Evolutionary conservation across 2,797 vertebrate genomes (phyloP).

Genomic region (Chlorospingus flavigularis): DNA sequence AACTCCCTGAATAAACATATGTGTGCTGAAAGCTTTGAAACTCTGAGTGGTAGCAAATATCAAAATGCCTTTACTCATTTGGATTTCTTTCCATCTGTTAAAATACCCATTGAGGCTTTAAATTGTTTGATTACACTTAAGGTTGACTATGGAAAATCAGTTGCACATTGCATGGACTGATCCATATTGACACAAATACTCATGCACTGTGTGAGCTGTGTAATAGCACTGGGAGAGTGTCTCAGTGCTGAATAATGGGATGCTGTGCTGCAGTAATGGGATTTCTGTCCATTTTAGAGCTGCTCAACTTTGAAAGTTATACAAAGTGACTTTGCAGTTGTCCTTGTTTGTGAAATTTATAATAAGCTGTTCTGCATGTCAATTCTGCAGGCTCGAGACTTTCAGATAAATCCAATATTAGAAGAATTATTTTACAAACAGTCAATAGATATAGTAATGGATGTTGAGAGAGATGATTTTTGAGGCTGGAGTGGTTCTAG

Average conservation of each 20-base stretch:
- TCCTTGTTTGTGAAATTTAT: background rate
- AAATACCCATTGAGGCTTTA: background rate
- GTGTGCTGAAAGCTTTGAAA: background rate
- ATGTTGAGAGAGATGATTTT: background rate
- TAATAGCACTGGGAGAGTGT: background rate
- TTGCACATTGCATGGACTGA: background rate
- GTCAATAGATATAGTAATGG: background rate
- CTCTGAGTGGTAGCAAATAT: background rate
- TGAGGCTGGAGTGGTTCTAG: background rate
- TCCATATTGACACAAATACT: background rate
- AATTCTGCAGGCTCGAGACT: background rate
- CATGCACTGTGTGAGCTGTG: fast-evolving
- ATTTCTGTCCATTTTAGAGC: background rate
- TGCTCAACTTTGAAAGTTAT: background rate
- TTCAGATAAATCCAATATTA: background rate
- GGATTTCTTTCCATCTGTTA: slow-evolving; percentile 22
- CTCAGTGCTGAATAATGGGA: background rate
- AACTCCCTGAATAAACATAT: background rate
- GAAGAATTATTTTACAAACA: background rate
- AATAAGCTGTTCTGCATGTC: background rate
- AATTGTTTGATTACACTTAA: background rate
- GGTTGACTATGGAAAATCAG: background rate
- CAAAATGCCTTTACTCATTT: background rate
- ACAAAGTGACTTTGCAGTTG: background rate
- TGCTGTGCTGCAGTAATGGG: background rate